Evolutionary conservation across 2,797 vertebrate species (phyloP).

Genomic region (Menidia menidia): DNA sequence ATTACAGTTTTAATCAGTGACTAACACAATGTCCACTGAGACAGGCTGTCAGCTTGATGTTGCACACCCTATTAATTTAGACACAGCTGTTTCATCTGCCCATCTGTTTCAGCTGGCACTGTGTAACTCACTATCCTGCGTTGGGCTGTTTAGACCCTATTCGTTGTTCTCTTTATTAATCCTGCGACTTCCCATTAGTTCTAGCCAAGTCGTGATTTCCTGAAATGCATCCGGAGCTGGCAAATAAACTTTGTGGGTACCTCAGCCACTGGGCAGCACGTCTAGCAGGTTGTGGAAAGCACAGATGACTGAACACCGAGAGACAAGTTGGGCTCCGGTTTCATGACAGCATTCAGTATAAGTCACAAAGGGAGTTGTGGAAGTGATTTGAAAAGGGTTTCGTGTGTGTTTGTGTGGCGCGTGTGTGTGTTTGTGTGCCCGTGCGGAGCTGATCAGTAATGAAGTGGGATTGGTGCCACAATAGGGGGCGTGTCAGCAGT

Average conservation of each 20-base stretch:
- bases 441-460: neutral
- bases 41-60: conserved; percentile 54
- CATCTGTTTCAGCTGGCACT: conserved; percentile 65
- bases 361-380: conserved; percentile 8
- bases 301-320: conserved; percentile 29
- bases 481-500: conserved; percentile 18
- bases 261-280: conserved; percentile 4
- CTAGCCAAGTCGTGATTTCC: conserved; percentile 39
- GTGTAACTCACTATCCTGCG: conserved; percentile 14
- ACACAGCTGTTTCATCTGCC: conserved; percentile 64
- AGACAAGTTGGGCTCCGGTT: conserved; percentile 20
- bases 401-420: neutral
- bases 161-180: conserved; percentile 47
- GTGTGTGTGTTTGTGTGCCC: neutral
- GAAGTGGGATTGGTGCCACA: conserved; percentile 9
- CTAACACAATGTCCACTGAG: conserved; percentile 48
- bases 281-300: conserved; percentile 29
- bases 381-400: conserved; percentile 17
- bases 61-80: conserved; percentile 61
- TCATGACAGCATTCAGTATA: conserved; percentile 14
- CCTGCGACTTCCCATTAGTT: conserved; percentile 37
- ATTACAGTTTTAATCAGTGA: conserved; percentile 43
- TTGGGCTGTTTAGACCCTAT: conserved; percentile 34
- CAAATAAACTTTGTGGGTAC: conserved; percentile 46
- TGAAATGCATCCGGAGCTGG: conserved; percentile 29